Evolutionary conservation across 2,888 invertebrate species (phyloP), one percentile per base, ranked within the genome.

Genomic region (Hypena proboscidalis): DNA sequence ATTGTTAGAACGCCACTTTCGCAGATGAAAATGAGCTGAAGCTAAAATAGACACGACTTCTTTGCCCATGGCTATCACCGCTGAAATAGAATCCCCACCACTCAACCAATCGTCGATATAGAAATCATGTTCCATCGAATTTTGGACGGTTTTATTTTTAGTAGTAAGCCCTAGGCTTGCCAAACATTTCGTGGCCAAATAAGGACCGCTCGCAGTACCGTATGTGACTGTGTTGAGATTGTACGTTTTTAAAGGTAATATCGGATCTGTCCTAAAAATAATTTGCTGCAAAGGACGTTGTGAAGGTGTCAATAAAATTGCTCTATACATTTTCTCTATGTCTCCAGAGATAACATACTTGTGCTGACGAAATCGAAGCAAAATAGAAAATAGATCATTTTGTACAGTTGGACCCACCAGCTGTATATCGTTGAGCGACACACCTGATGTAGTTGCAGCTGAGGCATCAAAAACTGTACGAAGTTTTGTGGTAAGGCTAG

Each of bases 141-240:
- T 4, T 30, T 26, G 34, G 1, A 53, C 31, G 9, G 4, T 44
- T 17, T 0, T n/a, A 2, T 9, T 55, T 34, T 10, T 10, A 1
- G 13, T 27, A 23, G 8, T 34, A 14, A 8, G 15, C n/a, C 53
- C 61, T 0, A 64, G 32, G 5, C 13, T 23, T 2, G 31, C 22
- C 7, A 65, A 36, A 32, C 61, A 63, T 33, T 46, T 54, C 1
- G 58, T 64, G 0, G 54, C 60, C 33, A 67, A 15, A 22, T 54
- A 65, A 9, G 60, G 57, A 0, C 62, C 61, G 10, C 53, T 58
- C 8, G 62, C 51, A 3, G 52, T 60, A 4, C 60, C 63, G 21
- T 64, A 67, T 2, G 56, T 61, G 1, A 61, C 42, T 1, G 56
- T 63, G 8, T 56, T 58, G 2, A 34, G 23, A 5, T 22, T 23